These are phyloP conservation scores for Archegozetes longisetosus DNA, from an alignment of 1,140 invertebrate genomes.

Conservation along the genomic window DNA sequence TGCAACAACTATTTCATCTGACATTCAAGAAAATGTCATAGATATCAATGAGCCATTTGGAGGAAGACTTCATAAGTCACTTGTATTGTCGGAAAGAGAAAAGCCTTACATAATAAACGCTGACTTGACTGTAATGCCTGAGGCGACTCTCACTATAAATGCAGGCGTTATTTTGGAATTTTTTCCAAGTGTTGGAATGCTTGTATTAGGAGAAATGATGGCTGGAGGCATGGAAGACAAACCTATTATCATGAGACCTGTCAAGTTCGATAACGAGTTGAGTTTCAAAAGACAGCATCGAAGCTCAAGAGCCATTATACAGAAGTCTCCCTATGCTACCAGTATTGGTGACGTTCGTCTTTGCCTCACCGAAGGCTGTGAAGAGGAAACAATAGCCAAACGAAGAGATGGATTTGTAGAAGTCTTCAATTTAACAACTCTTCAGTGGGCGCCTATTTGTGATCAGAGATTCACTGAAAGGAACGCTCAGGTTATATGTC, in stretches of 20 bases:
- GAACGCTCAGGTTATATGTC: conserved; percentile 86
- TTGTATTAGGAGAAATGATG: conserved; percentile 79
- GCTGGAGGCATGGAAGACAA: conserved; percentile 59
- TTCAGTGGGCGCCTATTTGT: conserved; percentile 93
- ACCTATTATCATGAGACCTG: conserved; percentile 68
- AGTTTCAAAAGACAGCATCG: background rate
- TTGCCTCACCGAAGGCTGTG: conserved; percentile 27
- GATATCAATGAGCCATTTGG: conserved; percentile 52
- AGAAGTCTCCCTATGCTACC: background rate
- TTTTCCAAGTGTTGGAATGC: conserved; percentile 85
- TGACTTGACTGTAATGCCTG: conserved; percentile 94
- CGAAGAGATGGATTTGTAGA: conserved; percentile 58
- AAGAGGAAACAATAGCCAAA: conserved; percentile 18
- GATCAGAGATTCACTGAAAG: conserved; percentile 83
- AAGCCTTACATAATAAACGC: conserved; percentile 65
- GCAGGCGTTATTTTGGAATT: conserved; percentile 80
- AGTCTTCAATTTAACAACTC: conserved; percentile 81
- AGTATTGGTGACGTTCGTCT: conserved; percentile 23
- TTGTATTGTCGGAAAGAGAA: conserved; percentile 46
- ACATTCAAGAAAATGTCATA: conserved; percentile 11
- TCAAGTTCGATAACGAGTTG: conserved; percentile 15
- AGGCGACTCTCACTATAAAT: conserved; percentile 58
- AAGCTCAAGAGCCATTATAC: background rate
- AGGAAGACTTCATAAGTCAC: conserved; percentile 57
- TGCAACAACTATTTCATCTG: conserved; percentile 17